These are phyloP conservation scores for Drosophila nr. fundita DNA, from an alignment of 2,888 invertebrate species.

Conservation along the genomic window DNA sequence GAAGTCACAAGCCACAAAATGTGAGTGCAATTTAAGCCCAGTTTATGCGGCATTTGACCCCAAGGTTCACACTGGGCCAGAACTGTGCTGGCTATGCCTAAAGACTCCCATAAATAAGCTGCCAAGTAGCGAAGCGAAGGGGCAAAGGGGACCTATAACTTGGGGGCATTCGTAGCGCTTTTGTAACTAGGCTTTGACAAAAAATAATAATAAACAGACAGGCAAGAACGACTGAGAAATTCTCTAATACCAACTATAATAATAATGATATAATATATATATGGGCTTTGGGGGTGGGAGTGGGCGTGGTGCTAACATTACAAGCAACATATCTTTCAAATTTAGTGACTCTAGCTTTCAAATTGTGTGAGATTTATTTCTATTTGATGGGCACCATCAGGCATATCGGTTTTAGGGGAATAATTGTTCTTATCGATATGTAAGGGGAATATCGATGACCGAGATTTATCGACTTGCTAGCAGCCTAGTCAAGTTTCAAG, in stretches of 20 bases:
- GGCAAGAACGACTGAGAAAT: neutral
- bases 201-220: neutral
- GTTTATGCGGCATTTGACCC: conserved; percentile 62
- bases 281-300: neutral
- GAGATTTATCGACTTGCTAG: no score
- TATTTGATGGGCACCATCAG: neutral
- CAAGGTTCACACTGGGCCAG: conserved; percentile 20
- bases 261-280: neutral
- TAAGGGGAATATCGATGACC: no score
- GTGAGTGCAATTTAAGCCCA: conserved; percentile 9
- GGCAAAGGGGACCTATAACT: neutral
- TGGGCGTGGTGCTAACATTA: neutral
- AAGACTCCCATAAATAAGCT: conserved; percentile 60
- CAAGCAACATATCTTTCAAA: neutral
- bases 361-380: neutral
- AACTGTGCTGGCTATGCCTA: conserved; percentile 37
- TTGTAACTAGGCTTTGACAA: conserved; percentile 30
- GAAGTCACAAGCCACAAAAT: conserved; percentile 33
- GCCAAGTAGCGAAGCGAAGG: neutral
- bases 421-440: neutral
- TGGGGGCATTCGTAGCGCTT: conserved; percentile 19
- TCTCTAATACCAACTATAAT: neutral
- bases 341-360: neutral
- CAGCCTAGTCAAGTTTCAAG: no score
- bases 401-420: neutral